Percentiles rank a stretch among this genome's conserved stretches.
These are phyloP conservation scores for Scomber colias DNA, from an alignment of 2,113 vertebrate genomes.

Conservation along the genomic window DNA sequence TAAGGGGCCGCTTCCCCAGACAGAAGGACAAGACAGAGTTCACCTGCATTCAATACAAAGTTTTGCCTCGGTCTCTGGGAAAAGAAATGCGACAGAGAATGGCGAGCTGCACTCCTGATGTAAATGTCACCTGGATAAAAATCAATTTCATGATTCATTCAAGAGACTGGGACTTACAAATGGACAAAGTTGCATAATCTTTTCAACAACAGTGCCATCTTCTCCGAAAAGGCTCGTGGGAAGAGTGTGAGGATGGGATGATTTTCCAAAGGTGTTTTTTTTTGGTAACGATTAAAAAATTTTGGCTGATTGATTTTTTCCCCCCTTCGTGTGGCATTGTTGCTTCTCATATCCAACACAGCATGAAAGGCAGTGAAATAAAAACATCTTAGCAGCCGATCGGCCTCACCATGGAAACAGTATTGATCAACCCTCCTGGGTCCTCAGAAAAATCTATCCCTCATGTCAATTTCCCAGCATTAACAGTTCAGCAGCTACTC, in stretches of 20 bases:
- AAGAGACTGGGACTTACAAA: slow-evolving; percentile 60
- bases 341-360: slow-evolving; percentile 75
- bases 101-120: slow-evolving; percentile 57
- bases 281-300: slow-evolving; percentile 63
- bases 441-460: slow-evolving; percentile 78
- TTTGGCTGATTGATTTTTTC: slow-evolving; percentile 69
- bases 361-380: slow-evolving; percentile 77
- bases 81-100: slow-evolving; percentile 49
- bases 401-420: slow-evolving; percentile 81
- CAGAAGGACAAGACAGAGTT: slow-evolving; percentile 72
- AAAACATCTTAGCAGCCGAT: slow-evolving; percentile 82
- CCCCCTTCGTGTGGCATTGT: slow-evolving; percentile 57
- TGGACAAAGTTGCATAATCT: slow-evolving; percentile 43
- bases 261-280: slow-evolving; percentile 35
- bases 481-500: slow-evolving; percentile 77
- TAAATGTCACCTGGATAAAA: slow-evolving; percentile 77
- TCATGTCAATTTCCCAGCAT: slow-evolving; percentile 77
- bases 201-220: slow-evolving; percentile 23
- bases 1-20: slow-evolving; percentile 68
- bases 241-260: not conserved
- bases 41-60: slow-evolving; percentile 75
- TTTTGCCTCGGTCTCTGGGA: slow-evolving; percentile 52
- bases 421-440: slow-evolving; percentile 79
- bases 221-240: not conserved
- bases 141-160: slow-evolving; percentile 73